Evolutionary conservation across 2,113 vertebrate species (phyloP), one percentile per base, ranked within the genome.

Genomic region (Epinephelus moara): DNA sequence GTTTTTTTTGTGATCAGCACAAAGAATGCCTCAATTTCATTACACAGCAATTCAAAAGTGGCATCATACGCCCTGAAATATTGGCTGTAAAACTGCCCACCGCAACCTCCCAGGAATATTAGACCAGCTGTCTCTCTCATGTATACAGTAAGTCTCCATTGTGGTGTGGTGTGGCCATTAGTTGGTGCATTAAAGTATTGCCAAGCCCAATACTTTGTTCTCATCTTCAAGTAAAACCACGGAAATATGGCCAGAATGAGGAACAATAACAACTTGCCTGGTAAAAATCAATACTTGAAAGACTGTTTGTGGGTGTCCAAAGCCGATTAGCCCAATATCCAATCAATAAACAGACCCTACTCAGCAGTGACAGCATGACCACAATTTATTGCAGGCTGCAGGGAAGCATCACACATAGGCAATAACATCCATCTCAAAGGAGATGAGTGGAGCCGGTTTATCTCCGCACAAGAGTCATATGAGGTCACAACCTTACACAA

Each of bases 251-350:
- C 67, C 59, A 69, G 37, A 70, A 84, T 62, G 21, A 70, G 63
- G 49, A 53, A 79, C 62, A 82, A 79, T 61, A 87, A 87, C 73
- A 88, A 73, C 73, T 70, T 11, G 3, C 40, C 78, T 21, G 45
- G 79, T 70, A 82, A 69, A 85, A 84, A 87, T 85, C 84, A 52
- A 86, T 89, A 42, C 60, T 5, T 55, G 40, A 89, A 82, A 86
- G 79, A 72, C 30, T 25, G 19, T 79, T 59, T 78, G 76, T 55
- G 72, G 55, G 57, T n/a, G 42, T 67, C 68, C 63, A 66, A 78
- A 89, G 79, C 64, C 21, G 80, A 92, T 91, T 88, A 85, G 18
- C n/a, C 74, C 78, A 33, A 89, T 82, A 79, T 67, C 76, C 74
- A 71, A 85, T 90, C 85, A 78, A 89, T 90, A 70, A 81, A 69